Conservation (phyloP, 1,140 invertebrate genomes). For the Hylaeus anthracinus region DNA sequence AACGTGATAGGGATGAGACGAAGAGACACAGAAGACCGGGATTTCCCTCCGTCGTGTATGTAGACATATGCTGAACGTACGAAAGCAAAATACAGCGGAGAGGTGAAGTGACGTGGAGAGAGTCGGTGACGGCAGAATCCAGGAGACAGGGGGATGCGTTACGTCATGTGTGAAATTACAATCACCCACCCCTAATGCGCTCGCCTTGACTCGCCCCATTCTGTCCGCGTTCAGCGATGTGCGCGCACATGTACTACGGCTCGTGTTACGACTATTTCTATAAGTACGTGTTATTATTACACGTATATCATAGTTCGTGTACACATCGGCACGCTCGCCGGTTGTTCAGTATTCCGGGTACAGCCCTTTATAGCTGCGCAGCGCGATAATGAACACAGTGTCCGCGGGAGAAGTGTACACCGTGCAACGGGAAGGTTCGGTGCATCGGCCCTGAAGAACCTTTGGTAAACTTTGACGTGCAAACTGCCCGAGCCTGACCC, state of each 20-base stretch:
- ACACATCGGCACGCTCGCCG: background rate
- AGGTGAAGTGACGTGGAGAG: constrained; percentile 37
- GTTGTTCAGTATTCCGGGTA: constrained; percentile 17
- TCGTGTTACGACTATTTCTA: constrained; percentile 36
- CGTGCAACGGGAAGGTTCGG: constrained; percentile 23
- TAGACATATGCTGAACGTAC: constrained; percentile 34
- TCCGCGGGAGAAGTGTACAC: constrained; percentile 22
- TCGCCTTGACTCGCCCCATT: constrained; percentile 55
- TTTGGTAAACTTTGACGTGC: constrained; percentile 63
- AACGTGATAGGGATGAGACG: background rate
- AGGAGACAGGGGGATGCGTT: constrained; percentile 48
- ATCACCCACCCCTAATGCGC: constrained; percentile 70
- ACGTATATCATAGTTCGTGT: background rate
- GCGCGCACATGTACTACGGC: background rate
- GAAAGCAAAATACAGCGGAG: constrained; percentile 46
- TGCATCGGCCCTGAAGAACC: constrained; percentile 49
- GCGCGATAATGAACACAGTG: constrained; percentile 33
- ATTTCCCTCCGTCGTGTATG: constrained; percentile 27
- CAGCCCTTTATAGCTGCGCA: constrained; percentile 9
- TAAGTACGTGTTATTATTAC: constrained; percentile 30
- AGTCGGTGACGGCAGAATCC: constrained; percentile 31
- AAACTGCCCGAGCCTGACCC: constrained; percentile 46
- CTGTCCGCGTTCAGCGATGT: constrained; percentile 1
- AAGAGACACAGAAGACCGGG: constrained; percentile 7
- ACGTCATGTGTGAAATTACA: constrained; percentile 76